Evolutionary conservation across 2,888 invertebrate species (phyloP), one percentile per base, ranked within the genome.

Genomic region (Lamellibrachia satsuma): DNA sequence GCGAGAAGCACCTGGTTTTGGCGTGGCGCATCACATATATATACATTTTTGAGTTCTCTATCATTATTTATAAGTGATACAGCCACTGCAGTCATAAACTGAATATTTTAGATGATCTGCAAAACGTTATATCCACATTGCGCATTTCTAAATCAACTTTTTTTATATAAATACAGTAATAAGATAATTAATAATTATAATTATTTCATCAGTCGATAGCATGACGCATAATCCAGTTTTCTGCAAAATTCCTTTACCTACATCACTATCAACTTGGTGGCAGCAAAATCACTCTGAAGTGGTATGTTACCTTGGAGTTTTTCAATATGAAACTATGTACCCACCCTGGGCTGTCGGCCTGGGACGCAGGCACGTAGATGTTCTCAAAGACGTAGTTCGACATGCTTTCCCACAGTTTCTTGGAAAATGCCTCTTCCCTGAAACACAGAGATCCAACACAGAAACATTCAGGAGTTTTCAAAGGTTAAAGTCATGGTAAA

Each of bases 321-420:
- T 39, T 39, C 55, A 55, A 9, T 9, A 3, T 22, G 75, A 75
- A n/a, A 91, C 22, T n/a, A 11, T 6, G 22, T 22, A 93, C 95
- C 94, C 94, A 96, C 96, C 96, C 96, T 15, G 95, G 93, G 93
- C 95, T 97, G 95, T 97, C 98, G 94, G 97, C 97, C 96, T 98
- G 98, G 39, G 98, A 98, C 3, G 99, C 98, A 3, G 99, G 99
- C 94, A 99, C 97, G 97, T 99, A 99, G 95, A 99, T 98, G 96
- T 98, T 98, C 96, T 98, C 98, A 97, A 99, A 98, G 51, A 99
- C 98, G 95, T 98, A 95, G 8, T 95, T 94, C 0, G 95, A 95
- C 90, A 96, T 95, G 93, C 95, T 95, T 8, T 96, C 96, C 97
- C 97, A 97, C 75, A 97, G 97, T 95, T 98, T 98, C 92, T 97